Conservation (phyloP, 2,113 vertebrate species). For the Megaleporinus macrocephalus region DNA sequence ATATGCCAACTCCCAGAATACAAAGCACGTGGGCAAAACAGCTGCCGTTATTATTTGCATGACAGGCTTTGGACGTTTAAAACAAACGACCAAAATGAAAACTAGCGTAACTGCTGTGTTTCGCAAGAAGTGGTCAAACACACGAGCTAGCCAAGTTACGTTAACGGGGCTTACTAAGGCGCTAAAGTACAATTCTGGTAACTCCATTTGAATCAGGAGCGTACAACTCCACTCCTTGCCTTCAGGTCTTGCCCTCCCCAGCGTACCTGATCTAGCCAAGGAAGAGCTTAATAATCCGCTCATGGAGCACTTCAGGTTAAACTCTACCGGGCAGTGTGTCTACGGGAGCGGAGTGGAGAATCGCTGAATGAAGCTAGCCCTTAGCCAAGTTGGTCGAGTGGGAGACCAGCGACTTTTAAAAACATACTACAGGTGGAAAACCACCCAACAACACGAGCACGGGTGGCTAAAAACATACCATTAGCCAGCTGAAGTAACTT, state of each 20-base stretch:
- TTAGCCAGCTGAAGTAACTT: neutral
- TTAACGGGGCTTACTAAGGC: neutral
- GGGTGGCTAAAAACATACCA: neutral
- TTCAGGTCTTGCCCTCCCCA: neutral
- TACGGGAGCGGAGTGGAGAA: neutral
- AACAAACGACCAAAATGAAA: slow-evolving; percentile 5
- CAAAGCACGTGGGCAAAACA: slow-evolving; percentile 9
- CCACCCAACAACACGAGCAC: neutral
- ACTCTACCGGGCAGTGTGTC: neutral
- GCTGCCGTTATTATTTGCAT: neutral
- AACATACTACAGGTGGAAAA: neutral
- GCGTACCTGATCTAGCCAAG: neutral
- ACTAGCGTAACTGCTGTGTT: neutral
- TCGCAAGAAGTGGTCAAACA: neutral
- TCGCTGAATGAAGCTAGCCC: neutral
- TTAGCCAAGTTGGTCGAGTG: neutral
- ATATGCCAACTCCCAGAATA: neutral
- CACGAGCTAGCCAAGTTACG: neutral
- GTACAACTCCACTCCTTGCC: neutral
- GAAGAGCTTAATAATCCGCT: neutral
- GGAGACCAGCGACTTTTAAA: neutral
- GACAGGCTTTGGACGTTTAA: neutral
- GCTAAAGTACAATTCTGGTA: neutral
- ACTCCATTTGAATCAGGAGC: neutral
- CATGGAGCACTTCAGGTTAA: neutral